Conservation (phyloP, 2,888 invertebrate genomes). For the Lepidochitona cinerea region DNA sequence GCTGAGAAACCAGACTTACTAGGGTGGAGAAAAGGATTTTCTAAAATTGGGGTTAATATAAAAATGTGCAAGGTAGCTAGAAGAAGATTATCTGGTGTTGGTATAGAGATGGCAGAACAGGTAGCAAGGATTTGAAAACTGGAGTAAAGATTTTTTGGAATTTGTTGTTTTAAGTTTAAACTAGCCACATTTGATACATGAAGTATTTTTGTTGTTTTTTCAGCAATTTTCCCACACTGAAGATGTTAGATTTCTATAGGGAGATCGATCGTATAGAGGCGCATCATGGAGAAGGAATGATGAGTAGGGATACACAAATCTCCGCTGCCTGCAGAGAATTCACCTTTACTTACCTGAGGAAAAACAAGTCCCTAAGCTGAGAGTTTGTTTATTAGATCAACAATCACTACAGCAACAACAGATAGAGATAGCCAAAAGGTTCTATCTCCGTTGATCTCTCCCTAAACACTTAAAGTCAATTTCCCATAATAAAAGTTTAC, state of each 20-base stretch:
- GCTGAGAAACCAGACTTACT: too few species aligned
- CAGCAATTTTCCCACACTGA: constrained; percentile 3
- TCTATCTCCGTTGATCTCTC: background rate
- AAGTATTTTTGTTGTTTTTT: background rate
- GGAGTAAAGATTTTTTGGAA: background rate
- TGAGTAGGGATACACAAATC: too few species aligned
- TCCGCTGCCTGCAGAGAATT: too few species aligned
- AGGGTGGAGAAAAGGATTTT: too few species aligned
- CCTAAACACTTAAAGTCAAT: background rate
- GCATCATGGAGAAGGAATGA: too few species aligned
- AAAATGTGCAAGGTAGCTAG: too few species aligned
- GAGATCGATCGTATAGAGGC: background rate
- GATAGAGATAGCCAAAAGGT: background rate
- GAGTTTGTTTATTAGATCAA: background rate
- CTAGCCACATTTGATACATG: background rate
- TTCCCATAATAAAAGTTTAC: background rate
- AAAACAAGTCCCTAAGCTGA: background rate
- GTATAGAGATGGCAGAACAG: too few species aligned
- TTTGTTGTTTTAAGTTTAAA: background rate
- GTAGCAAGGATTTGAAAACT: background rate
- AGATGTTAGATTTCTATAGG: background rate
- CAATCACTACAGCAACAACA: background rate
- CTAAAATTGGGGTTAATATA: too few species aligned
- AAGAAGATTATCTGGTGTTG: too few species aligned
- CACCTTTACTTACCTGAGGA: too few species aligned